Percentiles rank a stretch among this genome's conserved stretches.
phyloP scores from a whole-genome alignment of 2,797 vertebrate genomes.

The Gobio occitaniae region DNA sequence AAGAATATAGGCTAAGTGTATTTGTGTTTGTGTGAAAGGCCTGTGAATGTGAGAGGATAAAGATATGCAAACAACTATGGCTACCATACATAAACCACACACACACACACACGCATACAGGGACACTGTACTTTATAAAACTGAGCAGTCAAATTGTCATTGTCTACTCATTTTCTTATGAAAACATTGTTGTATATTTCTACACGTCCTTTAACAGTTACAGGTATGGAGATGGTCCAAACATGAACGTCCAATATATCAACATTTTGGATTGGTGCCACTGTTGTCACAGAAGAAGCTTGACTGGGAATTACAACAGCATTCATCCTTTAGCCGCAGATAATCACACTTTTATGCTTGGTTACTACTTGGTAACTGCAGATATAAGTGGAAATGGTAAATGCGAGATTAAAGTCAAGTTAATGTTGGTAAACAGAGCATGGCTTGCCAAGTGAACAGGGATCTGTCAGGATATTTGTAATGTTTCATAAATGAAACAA shows the following conservation, averaged over 20 bases:
- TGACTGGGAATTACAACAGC: conserved; percentile 19
- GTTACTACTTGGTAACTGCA: background rate
- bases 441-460: background rate
- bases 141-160: background rate
- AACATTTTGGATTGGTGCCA: conserved; percentile 10
- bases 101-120: conserved; percentile 12
- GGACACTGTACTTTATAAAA: background rate
- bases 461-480: background rate
- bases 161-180: background rate
- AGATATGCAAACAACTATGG: conserved; percentile 47
- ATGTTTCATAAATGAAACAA: conserved; percentile 63
- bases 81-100: conserved; percentile 24
- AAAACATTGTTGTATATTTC: background rate
- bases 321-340: background rate
- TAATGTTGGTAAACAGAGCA: conserved; percentile 14
- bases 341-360: conserved; percentile 12
- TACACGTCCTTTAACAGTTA: background rate
- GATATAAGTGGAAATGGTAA: background rate
- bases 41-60: conserved; percentile 31
- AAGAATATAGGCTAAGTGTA: background rate
- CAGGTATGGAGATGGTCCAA: background rate
- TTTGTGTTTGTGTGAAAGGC: background rate
- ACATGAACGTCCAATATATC: conserved; percentile 26
- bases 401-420: conserved; percentile 3
- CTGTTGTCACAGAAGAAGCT: conserved; percentile 8